These are phyloP conservation scores for Sterrhoptilus dennistouni DNA, from an alignment of 2,113 vertebrate species.

Conservation along the genomic window DNA sequence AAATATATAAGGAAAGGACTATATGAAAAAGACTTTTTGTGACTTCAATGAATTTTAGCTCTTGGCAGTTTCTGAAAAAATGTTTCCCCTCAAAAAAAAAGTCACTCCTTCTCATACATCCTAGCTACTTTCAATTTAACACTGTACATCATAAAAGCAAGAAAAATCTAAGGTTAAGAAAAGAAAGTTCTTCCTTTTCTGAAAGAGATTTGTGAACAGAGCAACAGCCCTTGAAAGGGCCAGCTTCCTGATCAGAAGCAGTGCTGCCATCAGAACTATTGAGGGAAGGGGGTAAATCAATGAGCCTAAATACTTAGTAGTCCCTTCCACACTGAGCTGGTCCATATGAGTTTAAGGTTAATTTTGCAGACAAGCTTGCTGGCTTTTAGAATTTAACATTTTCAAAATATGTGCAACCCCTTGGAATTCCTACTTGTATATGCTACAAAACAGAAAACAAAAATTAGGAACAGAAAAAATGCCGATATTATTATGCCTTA, in stretches of 20 bases:
- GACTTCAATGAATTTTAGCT: constrained; percentile 1
- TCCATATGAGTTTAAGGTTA: not conserved
- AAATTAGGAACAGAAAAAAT: not conserved
- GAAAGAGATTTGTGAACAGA: not conserved
- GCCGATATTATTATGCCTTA: accelerated
- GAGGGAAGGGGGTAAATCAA: not conserved
- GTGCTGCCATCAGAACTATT: not conserved
- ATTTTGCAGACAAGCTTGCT: not conserved
- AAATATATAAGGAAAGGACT: constrained; percentile 6
- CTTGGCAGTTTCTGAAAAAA: constrained; percentile 27
- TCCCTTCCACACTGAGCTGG: not conserved
- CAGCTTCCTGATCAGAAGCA: not conserved
- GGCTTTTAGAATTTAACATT: not conserved
- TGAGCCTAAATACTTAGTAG: not conserved
- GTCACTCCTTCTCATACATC: not conserved
- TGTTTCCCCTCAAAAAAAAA: not conserved
- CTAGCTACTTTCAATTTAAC: constrained; percentile 25
- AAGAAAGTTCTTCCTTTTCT: constrained; percentile 3
- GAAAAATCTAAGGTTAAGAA: constrained; percentile 22
- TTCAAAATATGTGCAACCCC: not conserved
- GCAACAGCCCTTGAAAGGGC: not conserved
- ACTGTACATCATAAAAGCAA: constrained; percentile 9
- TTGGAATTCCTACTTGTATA: not conserved
- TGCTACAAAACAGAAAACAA: not conserved
- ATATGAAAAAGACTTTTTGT: not conserved